Evolutionary conservation across 35 echinoderm and acorn worm genomes (phyloP).

Genomic region (Lytechinus variegatus): DNA sequence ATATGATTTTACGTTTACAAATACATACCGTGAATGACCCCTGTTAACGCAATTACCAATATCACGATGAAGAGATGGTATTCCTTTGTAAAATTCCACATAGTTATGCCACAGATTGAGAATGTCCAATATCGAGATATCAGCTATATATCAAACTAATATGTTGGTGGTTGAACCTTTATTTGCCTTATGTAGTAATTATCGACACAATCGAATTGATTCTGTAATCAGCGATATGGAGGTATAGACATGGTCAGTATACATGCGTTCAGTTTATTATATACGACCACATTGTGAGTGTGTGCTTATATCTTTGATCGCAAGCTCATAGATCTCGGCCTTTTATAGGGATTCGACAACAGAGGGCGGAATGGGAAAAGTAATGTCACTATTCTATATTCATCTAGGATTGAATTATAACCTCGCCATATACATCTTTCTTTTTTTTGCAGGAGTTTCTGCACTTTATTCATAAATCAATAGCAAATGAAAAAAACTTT

Average conservation of each 20-base stretch:
- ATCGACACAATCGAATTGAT: background rate
- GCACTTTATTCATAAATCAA: too few species aligned
- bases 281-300: too few species aligned
- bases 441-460: too few species aligned
- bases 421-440: too few species aligned
- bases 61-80: background rate
- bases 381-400: too few species aligned
- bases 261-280: too few species aligned
- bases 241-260: background rate
- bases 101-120: background rate
- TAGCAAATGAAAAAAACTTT: too few species aligned
- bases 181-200: background rate
- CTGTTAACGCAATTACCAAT: background rate
- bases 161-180: background rate
- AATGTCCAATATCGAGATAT: background rate
- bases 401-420: too few species aligned
- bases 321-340: too few species aligned
- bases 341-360: too few species aligned
- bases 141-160: background rate
- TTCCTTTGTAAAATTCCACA: background rate
- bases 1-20: background rate
- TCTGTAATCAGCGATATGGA: background rate
- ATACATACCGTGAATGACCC: background rate
- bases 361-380: too few species aligned
- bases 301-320: too few species aligned